Base-by-base conservation (phyloP, 2,113 vertebrate species). In the Melanostigma gelatinosum region DNA sequence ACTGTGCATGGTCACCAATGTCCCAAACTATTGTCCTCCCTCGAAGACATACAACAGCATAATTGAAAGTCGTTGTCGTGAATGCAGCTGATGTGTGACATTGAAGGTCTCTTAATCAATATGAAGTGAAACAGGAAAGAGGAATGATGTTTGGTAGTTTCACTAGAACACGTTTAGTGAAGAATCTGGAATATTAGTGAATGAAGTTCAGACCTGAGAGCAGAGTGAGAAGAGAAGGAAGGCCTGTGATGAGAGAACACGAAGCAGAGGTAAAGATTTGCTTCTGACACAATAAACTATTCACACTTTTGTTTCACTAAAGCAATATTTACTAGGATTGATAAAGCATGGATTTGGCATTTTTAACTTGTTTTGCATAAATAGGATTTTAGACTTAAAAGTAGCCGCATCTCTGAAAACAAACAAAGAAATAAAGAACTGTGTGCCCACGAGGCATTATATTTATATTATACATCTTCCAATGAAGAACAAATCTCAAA, bases 1-100 rank as follows among this genome's bases (percentile, higher is more conserved):
- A 46, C 32, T 61, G 34, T 38, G 83, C 60, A 72, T 18, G 4
- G 44, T 72, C 67, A 54, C 55, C 29, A 67, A 29, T 60, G 38
- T 57, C 55, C 65, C 40, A 42, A 13, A 24, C 24, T 65, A 15
- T 0, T 0, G 12, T 61, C 13, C 0, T 46, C 63, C 8, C n/a
- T 54, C n/a, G 13, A 12, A 62, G 16, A 18, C 16, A 50, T 50
- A 50, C 8, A 20, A 50, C 16, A 50, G 48, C 48, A 20, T 20
- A 6, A 46, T 46, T 40, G 0, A 16, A 24, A 55, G 32, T 71
- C 12, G 16, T 38, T 32, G 8, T 11, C 8, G 11, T 11, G 1
- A 50, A 13, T 32, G 36, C 36, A 42, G 42, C 16, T 52, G 61
- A 54, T 55, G 34, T 22, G 72, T 40, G 24, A 52, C 32, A 64